Percentiles rank a stretch among this genome's conserved stretches.
These are phyloP conservation scores for Caenorhabditis doughertyi DNA, from an alignment of 2,888 invertebrate genomes.

Conservation along the genomic window DNA sequence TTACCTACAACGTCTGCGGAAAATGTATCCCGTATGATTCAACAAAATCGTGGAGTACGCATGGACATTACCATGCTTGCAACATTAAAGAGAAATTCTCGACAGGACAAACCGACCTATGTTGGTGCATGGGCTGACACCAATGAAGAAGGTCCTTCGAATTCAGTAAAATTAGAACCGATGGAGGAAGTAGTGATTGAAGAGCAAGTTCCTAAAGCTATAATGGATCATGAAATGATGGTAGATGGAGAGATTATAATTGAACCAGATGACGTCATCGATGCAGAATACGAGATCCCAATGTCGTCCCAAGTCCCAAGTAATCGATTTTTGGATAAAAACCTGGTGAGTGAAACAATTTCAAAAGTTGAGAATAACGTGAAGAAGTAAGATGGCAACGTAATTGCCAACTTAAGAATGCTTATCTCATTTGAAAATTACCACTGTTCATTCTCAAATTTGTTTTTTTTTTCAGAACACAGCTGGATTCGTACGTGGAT, in stretches of 20 bases:
- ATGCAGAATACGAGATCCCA: too few species aligned
- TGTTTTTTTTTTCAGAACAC: constrained; percentile 3
- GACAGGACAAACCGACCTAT: neutral
- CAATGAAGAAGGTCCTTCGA: constrained; percentile 6
- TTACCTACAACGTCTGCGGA: constrained; percentile 12
- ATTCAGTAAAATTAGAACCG: neutral
- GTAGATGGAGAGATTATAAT: constrained; percentile 1
- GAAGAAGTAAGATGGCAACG: neutral
- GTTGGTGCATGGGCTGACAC: neutral
- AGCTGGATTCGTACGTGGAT: constrained; percentile 46
- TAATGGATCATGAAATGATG: constrained; percentile 16
- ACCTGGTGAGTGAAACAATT: neutral
- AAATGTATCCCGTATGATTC: constrained; percentile 50
- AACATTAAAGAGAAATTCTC: neutral
- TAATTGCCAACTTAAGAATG: neutral
- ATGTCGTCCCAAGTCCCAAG: too few species aligned
- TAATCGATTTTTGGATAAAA: neutral
- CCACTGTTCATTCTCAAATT: neutral
- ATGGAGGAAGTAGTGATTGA: constrained; percentile 3
- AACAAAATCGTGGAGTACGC: neutral
- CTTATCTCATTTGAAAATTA: neutral
- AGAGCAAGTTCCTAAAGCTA: neutral
- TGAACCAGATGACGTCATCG: neutral
- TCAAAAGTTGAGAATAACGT: too few species aligned
- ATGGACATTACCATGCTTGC: neutral